A percentile compares a stretch with the other conserved stretches of the same genome.
These are phyloP conservation scores for Micrasema longulum DNA, from an alignment of 1,140 invertebrate species.

Conservation along the genomic window DNA sequence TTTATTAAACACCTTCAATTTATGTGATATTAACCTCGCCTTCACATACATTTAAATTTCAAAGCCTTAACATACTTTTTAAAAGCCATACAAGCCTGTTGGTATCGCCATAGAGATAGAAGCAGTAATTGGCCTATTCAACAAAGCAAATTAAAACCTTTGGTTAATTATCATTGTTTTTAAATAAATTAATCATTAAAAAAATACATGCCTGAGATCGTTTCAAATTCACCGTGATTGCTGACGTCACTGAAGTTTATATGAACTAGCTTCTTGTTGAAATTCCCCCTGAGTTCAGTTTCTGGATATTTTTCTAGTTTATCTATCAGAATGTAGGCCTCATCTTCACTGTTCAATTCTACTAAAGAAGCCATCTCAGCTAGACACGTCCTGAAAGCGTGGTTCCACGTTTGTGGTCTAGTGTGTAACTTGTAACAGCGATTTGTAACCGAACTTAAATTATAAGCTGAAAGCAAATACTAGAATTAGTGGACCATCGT, in stretches of 20 bases:
- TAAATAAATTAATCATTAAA: no score
- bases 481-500: no score
- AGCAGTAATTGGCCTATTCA: background rate
- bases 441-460: background rate
- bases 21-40: no score
- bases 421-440: slow-evolving; percentile 58
- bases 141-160: no score
- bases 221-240: slow-evolving; percentile 21
- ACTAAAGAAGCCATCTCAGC: slow-evolving; percentile 55
- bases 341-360: slow-evolving; percentile 53
- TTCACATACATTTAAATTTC: no score
- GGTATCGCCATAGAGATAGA: no score
- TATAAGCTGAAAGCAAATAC: slow-evolving; percentile 38
- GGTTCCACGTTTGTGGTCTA: slow-evolving; percentile 50
- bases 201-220: slow-evolving; percentile 33
- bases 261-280: slow-evolving; percentile 26
- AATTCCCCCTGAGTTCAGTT: slow-evolving; percentile 7
- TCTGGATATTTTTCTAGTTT: slow-evolving; percentile 18
- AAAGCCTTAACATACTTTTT: no score
- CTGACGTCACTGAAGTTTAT: slow-evolving; percentile 40
- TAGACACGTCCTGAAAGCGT: slow-evolving; percentile 55
- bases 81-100: no score
- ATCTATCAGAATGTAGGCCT: slow-evolving; percentile 33
- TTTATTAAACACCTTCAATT: no score
- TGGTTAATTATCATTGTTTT: no score